Evolutionary conservation across 2,888 invertebrate species (phyloP).

Genomic region (Trissoscelio sp.): DNA sequence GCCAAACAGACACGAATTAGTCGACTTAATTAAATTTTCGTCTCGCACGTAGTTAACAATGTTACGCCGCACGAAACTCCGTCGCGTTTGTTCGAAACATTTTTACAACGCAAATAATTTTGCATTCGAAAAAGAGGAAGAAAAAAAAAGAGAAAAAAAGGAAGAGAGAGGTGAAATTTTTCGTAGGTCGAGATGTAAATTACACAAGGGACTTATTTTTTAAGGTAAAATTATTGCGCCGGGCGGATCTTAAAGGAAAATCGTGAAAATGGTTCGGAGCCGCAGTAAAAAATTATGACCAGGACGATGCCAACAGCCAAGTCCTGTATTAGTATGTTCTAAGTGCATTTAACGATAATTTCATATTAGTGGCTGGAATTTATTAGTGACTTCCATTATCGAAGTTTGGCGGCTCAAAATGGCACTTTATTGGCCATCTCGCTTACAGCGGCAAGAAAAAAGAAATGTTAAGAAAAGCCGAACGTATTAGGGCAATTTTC

Average conservation of each 20-base stretch:
- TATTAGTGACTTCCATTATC: constrained; percentile 81
- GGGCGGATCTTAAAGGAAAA: constrained; percentile 48
- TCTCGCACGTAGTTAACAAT: constrained; percentile 41
- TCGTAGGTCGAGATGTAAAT: constrained; percentile 35
- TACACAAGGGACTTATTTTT: constrained; percentile 50
- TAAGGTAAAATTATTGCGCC: constrained; percentile 50
- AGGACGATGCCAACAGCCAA: constrained; percentile 73
- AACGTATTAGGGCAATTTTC: neutral
- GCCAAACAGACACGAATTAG: constrained; percentile 56
- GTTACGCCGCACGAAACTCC: constrained; percentile 8
- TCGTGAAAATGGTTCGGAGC: constrained; percentile 61
- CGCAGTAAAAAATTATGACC: constrained; percentile 77
- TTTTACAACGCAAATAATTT: constrained; percentile 19
- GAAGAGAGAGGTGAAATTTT: too few species aligned
- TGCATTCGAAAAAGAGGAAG: neutral
- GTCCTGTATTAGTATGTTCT: constrained; percentile 78
- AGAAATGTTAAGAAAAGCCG: constrained; percentile 54
- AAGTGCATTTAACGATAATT: constrained; percentile 82
- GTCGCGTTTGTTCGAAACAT: constrained; percentile 1
- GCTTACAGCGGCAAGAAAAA: constrained; percentile 36
- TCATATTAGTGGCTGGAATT: constrained; percentile 81
- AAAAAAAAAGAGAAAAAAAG: too few species aligned
- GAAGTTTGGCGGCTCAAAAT: constrained; percentile 75
- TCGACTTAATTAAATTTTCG: constrained; percentile 64
- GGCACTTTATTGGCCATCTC: constrained; percentile 60